These are phyloP conservation scores for Hylaea fasciaria DNA, from an alignment of 2,888 invertebrate species.

Conservation along the genomic window DNA sequence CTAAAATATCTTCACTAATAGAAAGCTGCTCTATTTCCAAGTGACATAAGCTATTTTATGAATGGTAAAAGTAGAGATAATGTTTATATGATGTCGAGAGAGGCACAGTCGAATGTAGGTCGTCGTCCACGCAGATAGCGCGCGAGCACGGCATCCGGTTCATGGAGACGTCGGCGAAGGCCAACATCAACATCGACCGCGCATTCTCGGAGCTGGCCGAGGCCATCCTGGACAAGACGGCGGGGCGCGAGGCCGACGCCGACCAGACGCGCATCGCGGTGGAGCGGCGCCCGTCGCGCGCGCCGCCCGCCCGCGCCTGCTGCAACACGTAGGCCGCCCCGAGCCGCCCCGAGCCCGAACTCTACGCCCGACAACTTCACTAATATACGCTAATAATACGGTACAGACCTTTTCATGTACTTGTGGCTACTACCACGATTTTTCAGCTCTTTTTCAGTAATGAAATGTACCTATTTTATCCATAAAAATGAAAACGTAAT, in stretches of 20 bases:
- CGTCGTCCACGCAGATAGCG: slow-evolving; percentile 89
- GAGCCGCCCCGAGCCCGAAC: neutral
- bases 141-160: slow-evolving; percentile 97
- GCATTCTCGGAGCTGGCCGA: slow-evolving; percentile 98
- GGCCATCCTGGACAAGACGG: slow-evolving; percentile 96
- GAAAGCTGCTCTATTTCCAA: no score
- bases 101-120: no score
- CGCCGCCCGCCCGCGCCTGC: slow-evolving; percentile 84
- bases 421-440: neutral
- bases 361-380: no score
- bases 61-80: no score
- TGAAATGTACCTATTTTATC: neutral
- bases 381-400: neutral
- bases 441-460: neutral
- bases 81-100: no score
- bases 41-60: no score
- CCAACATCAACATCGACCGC: slow-evolving; percentile 97
- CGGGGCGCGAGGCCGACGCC: slow-evolving; percentile 91
- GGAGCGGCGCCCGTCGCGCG: slow-evolving; percentile 88
- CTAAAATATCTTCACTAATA: no score
- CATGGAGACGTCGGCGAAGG: slow-evolving; percentile 99
- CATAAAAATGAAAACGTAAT: neutral
- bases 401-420: neutral
- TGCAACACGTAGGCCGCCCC: slow-evolving; percentile 63
- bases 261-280: slow-evolving; percentile 85